Base-by-base conservation (phyloP, 2,113 vertebrate species). In the Hippoglossus stenolepis region DNA sequence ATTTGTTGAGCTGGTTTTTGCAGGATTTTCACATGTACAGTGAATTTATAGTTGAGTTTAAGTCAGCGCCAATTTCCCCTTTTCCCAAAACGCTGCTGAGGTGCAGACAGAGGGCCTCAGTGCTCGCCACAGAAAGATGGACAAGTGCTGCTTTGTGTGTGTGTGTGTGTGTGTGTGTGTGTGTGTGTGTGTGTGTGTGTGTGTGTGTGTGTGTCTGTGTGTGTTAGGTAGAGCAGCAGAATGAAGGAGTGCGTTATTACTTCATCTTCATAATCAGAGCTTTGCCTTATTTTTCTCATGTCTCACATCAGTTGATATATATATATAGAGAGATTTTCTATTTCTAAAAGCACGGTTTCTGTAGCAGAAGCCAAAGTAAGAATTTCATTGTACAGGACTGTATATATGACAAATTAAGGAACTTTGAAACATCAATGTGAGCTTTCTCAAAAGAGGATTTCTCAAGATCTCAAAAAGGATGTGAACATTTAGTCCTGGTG, bases 21-120 rank as follows among this genome's bases (percentile, higher is more conserved):
- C 21, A 61, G 28, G 60, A 73, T 51, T 40, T 68, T 75, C 35
- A 1, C 23, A 23, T 84, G 61, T 87, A 70, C 73, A 82, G 71
- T 61, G 69, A 43, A 49, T 13, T 73, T 57, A 73, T 14, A 72
- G 51, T 63, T 40, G 31, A 20, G 43, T 82, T 65, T 24, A 61
- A 66, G 70, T 67, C 35, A 54, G 70, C 35, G 58, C 58, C 70
- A 68, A 18, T 54, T 35, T 40, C 68, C 45, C 49, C 38, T 11
- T 14, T 12, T 69, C 47, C 17, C 31, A 78, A 38, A 77, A 51
- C 73, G 61, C 0, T 4, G 57, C 76, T 65, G 59, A 83, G 78
- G 65, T 73, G 72, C 57, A 81, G 69, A 92, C 93, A 91, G 87
- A 83, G 75, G 76, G 79, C 83, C 86, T 93, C 91, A 93, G 93